phyloP scores from a whole-genome alignment of 2,113 vertebrate genomes.

The Hippoglossus stenolepis region DNA sequence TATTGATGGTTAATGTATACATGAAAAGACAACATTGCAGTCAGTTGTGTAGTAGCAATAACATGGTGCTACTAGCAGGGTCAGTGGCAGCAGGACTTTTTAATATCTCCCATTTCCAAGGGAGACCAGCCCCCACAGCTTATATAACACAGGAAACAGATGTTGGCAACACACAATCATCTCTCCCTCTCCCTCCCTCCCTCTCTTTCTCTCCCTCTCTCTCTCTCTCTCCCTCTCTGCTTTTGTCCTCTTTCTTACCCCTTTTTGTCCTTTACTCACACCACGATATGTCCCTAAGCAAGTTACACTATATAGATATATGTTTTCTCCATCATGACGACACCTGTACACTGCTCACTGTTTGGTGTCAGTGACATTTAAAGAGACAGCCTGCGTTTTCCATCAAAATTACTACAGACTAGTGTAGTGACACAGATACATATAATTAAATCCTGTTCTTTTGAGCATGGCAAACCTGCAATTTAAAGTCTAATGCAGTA shows the following conservation, averaged over 20 bases:
- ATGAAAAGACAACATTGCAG: slow-evolving; percentile 4
- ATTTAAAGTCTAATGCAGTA: slow-evolving; percentile 13
- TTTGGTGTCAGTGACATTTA: background rate
- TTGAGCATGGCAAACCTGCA: slow-evolving; percentile 24
- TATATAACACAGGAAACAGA: slow-evolving; percentile 83
- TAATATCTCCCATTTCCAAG: slow-evolving; percentile 71
- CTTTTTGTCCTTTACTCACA: slow-evolving; percentile 43
- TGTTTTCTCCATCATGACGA: slow-evolving; percentile 24
- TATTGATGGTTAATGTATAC: background rate
- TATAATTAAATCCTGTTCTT: slow-evolving; percentile 40
- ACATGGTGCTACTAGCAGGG: slow-evolving; percentile 51
- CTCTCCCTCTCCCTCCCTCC: slow-evolving; percentile 37
- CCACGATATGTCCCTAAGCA: slow-evolving; percentile 12
- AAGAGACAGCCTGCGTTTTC: background rate
- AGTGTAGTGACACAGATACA: slow-evolving; percentile 39
- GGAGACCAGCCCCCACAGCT: slow-evolving; percentile 71
- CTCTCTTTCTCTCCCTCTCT: background rate
- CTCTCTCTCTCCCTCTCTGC: background rate
- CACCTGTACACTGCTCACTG: slow-evolving; percentile 10
- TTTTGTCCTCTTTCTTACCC: slow-evolving; percentile 40
- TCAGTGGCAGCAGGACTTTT: slow-evolving; percentile 73
- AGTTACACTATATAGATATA: slow-evolving; percentile 14
- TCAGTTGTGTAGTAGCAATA: slow-evolving; percentile 49
- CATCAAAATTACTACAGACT: slow-evolving; percentile 8
- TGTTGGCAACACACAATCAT: slow-evolving; percentile 76